Conservation (phyloP, 2,888 invertebrate genomes). For the Leptinotarsa rubiginosa region DNA sequence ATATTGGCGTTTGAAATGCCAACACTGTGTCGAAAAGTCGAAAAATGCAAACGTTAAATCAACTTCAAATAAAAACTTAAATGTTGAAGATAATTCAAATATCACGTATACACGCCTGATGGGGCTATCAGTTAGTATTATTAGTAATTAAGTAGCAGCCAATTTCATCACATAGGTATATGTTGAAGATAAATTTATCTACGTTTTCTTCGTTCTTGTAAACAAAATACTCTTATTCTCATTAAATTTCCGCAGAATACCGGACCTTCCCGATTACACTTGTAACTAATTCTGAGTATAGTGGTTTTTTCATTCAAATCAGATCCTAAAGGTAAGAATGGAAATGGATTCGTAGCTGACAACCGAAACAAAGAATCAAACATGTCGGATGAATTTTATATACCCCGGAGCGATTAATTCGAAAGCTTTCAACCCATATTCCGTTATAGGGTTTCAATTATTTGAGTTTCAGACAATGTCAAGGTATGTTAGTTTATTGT, state of each 20-base stretch:
- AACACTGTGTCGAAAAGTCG: too few species aligned
- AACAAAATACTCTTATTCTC: background rate
- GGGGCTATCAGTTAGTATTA: too few species aligned
- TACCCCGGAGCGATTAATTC: slow-evolving; percentile 2
- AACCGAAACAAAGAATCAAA: background rate
- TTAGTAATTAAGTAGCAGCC: too few species aligned
- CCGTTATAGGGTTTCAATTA: background rate
- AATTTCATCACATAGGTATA: too few species aligned
- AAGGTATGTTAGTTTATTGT: slow-evolving; percentile 7
- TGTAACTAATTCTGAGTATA: background rate
- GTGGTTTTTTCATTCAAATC: background rate
- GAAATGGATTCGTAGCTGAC: too few species aligned
- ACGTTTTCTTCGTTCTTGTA: background rate
- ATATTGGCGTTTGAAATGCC: too few species aligned
- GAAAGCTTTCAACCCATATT: background rate
- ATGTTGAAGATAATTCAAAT: too few species aligned
- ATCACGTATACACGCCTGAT: too few species aligned
- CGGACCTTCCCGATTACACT: background rate
- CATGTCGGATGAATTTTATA: background rate
- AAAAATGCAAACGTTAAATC: too few species aligned
- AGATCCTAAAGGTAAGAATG: too few species aligned
- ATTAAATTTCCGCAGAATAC: background rate
- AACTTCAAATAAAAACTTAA: too few species aligned
- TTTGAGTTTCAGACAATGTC: background rate
- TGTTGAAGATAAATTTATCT: too few species aligned